These are phyloP conservation scores for Eremobia ochroleuca DNA, from an alignment of 2,888 invertebrate genomes.

Conservation along the genomic window DNA sequence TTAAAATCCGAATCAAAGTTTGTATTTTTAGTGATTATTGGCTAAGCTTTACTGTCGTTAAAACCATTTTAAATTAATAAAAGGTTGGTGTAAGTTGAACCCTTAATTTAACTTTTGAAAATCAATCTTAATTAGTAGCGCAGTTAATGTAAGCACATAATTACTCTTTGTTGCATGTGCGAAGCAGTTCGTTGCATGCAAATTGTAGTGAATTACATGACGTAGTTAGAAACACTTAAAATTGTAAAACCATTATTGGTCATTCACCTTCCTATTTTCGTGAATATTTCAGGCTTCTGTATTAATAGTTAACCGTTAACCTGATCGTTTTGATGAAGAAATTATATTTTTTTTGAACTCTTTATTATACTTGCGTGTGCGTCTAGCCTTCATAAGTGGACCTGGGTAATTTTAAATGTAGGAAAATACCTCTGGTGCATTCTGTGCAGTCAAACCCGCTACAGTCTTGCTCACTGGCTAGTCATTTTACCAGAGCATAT, in stretches of 20 bases:
- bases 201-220: slow-evolving; percentile 11
- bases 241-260: slow-evolving; percentile 42
- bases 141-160: slow-evolving; percentile 29
- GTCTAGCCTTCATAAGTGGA: too few species aligned
- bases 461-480: too few species aligned
- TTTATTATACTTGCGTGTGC: background rate
- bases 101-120: slow-evolving; percentile 26
- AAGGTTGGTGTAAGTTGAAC: background rate
- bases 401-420: too few species aligned
- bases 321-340: background rate
- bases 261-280: slow-evolving; percentile 21
- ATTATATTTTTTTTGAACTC: background rate
- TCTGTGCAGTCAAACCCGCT: too few species aligned
- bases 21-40: background rate
- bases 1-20: background rate
- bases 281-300: background rate
- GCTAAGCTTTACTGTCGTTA: background rate
- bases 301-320: slow-evolving; percentile 1
- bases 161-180: slow-evolving; percentile 38
- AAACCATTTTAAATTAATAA: background rate
- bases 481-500: too few species aligned
- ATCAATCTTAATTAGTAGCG: slow-evolving; percentile 29
- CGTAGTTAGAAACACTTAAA: too few species aligned
- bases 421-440: too few species aligned
- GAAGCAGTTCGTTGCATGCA: slow-evolving; percentile 23